A percentile compares a stretch with the other conserved stretches of the same genome.
phyloP scores from a whole-genome alignment of 2,797 vertebrate genomes.

The Gallinago stenura region DNA sequence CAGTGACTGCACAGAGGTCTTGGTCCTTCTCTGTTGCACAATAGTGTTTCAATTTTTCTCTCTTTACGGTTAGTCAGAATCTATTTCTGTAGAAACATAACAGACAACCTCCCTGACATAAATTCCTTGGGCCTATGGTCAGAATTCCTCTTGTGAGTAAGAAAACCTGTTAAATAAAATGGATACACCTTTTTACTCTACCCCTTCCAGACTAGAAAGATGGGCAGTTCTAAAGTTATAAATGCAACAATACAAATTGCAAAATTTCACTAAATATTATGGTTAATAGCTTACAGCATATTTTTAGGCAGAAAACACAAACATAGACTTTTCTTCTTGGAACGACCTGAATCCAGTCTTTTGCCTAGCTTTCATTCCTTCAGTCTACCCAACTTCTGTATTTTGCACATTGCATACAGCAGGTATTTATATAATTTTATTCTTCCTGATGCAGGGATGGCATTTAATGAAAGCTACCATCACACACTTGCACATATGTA shows the following conservation, averaged over 20 bases:
- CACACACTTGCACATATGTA: not conserved
- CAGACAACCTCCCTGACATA: not conserved
- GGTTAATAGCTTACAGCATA: not conserved
- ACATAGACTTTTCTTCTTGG: not conserved
- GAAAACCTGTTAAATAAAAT: not conserved
- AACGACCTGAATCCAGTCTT: not conserved
- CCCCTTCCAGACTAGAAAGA: not conserved
- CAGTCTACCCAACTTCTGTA: not conserved
- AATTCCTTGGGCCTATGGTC: not conserved
- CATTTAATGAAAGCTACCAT: not conserved
- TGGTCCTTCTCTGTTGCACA: not conserved
- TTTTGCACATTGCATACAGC: not conserved
- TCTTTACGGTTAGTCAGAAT: not conserved
- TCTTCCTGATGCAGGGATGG: not conserved
- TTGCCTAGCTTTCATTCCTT: not conserved
- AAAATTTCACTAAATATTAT: not conserved
- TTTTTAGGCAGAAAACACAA: not conserved
- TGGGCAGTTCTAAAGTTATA: not conserved
- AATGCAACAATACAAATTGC: not conserved
- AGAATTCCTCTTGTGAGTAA: not conserved
- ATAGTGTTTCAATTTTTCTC: not conserved
- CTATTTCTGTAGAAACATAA: not conserved
- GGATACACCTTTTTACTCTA: not conserved
- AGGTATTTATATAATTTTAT: not conserved
- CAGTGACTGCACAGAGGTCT: not conserved